Conservation (phyloP, 2,797 vertebrate genomes). For the Miichthys miiuy region DNA sequence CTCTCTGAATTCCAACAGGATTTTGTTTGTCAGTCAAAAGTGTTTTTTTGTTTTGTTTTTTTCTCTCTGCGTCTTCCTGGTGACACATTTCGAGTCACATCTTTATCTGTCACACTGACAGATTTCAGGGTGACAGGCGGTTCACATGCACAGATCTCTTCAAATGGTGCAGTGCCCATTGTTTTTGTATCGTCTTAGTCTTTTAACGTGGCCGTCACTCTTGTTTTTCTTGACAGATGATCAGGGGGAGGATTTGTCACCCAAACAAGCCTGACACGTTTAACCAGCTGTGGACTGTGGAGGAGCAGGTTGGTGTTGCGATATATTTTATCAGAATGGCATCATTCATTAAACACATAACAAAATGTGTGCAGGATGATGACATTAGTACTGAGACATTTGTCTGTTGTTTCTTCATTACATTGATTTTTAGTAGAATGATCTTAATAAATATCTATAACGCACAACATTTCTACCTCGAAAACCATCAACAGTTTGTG, state of each 20-base stretch:
- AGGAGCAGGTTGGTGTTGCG: conserved; percentile 91
- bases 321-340: neutral
- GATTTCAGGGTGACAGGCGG: conserved; percentile 33
- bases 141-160: conserved; percentile 48
- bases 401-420: neutral
- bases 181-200: conserved; percentile 29
- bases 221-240: conserved; percentile 87
- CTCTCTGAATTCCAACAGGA: conserved; percentile 50
- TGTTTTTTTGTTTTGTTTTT: conserved; percentile 10
- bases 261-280: conserved; percentile 98
- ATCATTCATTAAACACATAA: neutral
- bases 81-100: conserved; percentile 45
- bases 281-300: conserved; percentile 98
- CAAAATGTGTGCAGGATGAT: neutral
- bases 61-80: conserved; percentile 33
- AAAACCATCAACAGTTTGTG: neutral
- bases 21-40: conserved; percentile 64
- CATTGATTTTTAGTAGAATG: neutral
- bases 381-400: neutral
- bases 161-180: conserved; percentile 38
- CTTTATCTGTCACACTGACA: conserved; percentile 58
- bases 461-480: too few species aligned
- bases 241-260: conserved; percentile 94
- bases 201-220: conserved; percentile 57
- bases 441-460: neutral